phyloP scores from a whole-genome alignment of 2,113 vertebrate genomes.

The Pitta sordida region DNA sequence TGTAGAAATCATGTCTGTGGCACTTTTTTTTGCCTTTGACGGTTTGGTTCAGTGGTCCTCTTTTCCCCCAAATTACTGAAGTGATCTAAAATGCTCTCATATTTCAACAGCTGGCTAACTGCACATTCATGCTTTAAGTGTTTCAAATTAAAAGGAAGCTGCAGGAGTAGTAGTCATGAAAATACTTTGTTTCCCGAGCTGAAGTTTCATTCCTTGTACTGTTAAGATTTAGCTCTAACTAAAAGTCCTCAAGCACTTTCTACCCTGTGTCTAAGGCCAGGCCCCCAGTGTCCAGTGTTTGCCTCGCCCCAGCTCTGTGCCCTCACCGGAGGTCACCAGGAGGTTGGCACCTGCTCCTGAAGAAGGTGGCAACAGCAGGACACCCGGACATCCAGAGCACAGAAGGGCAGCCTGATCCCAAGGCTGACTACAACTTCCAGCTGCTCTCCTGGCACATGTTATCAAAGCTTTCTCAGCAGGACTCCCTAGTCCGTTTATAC shows the following conservation, averaged over 20 bases:
- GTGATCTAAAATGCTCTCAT: not conserved
- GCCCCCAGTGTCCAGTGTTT: not conserved
- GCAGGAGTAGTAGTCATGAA: not conserved
- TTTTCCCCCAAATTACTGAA: not conserved
- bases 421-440: not conserved
- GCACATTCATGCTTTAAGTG: not conserved
- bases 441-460: not conserved
- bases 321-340: not conserved
- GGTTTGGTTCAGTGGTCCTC: not conserved
- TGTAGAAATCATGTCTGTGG: not conserved
- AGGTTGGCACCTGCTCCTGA: not conserved
- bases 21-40: not conserved
- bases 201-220: not conserved
- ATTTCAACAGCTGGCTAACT: not conserved
- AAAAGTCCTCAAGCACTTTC: not conserved
- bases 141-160: not conserved
- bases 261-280: not conserved
- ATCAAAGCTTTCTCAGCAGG: not conserved
- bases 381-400: not conserved
- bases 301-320: accelerated
- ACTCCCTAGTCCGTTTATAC: not conserved
- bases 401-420: not conserved
- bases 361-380: not conserved
- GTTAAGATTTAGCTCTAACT: not conserved
- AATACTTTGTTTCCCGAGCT: not conserved